Evolutionary conservation across 2,797 vertebrate genomes (phyloP).

Genomic region (Strix occidentalis): DNA sequence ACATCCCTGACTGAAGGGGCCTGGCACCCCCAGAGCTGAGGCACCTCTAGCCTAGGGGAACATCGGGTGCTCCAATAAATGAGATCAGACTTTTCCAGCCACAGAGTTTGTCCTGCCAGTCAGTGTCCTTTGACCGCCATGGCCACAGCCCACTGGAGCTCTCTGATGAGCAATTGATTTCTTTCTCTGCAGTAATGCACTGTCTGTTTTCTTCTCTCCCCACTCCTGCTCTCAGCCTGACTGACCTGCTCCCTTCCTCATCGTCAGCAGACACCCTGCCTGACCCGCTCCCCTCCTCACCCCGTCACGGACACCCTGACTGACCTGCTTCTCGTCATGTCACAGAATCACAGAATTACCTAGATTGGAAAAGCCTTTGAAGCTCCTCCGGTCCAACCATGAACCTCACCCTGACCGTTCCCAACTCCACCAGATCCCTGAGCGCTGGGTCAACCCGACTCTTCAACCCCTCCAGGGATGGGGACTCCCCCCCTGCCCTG

Average conservation of each 20-base stretch:
- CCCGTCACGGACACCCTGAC: no score
- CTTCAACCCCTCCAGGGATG: no score
- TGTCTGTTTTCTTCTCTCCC: not conserved
- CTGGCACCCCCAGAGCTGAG: not conserved
- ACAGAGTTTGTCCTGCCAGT: not conserved
- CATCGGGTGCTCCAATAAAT: accelerated
- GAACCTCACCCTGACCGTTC: no score
- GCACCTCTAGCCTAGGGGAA: not conserved
- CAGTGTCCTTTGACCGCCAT: accelerated
- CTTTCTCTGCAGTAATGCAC: not conserved
- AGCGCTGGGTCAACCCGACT: no score
- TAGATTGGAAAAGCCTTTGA: no score
- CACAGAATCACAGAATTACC: no score
- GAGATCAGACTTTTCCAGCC: not conserved
- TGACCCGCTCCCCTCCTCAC: no score
- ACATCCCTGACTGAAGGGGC: not conserved
- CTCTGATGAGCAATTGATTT: not conserved
- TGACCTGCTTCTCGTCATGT: no score
- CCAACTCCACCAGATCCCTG: no score
- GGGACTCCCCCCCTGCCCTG: no score
- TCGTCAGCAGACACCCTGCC: not conserved
- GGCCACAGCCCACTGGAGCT: not conserved
- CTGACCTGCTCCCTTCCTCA: not conserved
- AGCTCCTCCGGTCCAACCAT: no score
- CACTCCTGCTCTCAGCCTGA: no score